Base-by-base conservation (phyloP, 2,888 invertebrate species). In the Augiades crinisus region DNA sequence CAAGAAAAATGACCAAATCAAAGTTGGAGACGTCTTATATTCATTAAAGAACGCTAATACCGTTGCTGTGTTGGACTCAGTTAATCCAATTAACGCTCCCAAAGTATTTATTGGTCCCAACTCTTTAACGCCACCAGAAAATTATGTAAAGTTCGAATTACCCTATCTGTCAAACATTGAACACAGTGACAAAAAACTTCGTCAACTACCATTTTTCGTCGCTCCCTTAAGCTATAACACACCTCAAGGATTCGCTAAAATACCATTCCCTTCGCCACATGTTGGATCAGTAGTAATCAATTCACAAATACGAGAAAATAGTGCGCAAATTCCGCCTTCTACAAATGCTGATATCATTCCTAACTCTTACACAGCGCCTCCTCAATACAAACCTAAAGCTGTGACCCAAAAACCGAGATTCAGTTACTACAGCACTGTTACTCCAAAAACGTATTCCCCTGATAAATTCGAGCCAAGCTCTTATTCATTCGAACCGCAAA, bases 281-380 rank as follows among this genome's bases (percentile, higher is more conserved):
- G 95, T 96, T 0, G 96, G 96, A 0, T 96, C 96, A 0, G 95
- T 96, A 2, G 95, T 96, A 0, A 91, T 96, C 1, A 93, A 94
- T 63, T 89, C 91, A 4, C 80, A 81, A 58, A 87, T 85, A 16
- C 85, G 82, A 54, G 58, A 71, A 8, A 61, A 75, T 6, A 47
- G 72, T n/a, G 59, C 70, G n/a, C 30, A 58, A 8, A 45, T 56
- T 3, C 63, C 68, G 36, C 53, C 68, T 0, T 57, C 65, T 2
- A 68, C 70, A 12, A 40, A 58, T 12, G 62, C 71, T 24, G 65
- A 72, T 49, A 55, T 67, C 7, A 65, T 69, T 8, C 68, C 71
- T 2, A 72, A 70, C 38, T 67, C 76, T n/a, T 80, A 79, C 34
- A 58, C 74, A 13, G 60, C 71, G 2, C 72, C 73, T 14, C 54